phyloP scores from a whole-genome alignment of 1,140 invertebrate genomes.

The Drosophila triauraria region DNA sequence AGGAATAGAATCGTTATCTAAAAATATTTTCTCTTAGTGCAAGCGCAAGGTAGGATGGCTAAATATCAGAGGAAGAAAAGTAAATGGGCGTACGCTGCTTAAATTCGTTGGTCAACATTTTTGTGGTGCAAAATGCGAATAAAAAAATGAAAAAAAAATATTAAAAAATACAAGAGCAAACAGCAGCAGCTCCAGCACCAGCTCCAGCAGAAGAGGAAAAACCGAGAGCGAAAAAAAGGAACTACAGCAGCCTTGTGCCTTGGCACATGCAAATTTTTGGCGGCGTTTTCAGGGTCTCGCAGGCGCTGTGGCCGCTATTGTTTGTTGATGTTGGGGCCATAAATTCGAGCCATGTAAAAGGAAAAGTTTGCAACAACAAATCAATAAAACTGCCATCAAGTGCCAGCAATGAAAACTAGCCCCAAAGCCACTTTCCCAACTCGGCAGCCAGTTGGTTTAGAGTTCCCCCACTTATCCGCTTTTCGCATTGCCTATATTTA shows the following conservation, averaged over 20 bases:
- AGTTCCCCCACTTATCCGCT: conserved; percentile 28
- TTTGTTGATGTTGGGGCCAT: conserved; percentile 53
- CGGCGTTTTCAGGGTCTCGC: conserved; percentile 62
- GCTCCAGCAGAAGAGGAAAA: neutral
- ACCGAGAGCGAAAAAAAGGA: conserved; percentile 17
- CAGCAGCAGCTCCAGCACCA: neutral
- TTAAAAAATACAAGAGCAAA: conserved; percentile 26
- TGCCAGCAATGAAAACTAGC: conserved; percentile 59
- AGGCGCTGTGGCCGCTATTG: conserved; percentile 36
- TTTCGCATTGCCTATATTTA: conserved; percentile 32
- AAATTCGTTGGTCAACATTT: conserved; percentile 69
- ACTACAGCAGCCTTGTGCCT: conserved; percentile 53
- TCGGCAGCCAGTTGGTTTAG: conserved; percentile 33
- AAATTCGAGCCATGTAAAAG: conserved; percentile 61
- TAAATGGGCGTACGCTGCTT: conserved; percentile 62
- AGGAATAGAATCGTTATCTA: neutral
- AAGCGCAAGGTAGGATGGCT: conserved; percentile 9
- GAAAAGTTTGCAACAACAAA: conserved; percentile 71
- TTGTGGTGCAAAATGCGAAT: conserved; percentile 53
- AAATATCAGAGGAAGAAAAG: conserved; percentile 59
- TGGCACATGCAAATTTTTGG: conserved; percentile 75
- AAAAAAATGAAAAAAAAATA: conserved; percentile 21
- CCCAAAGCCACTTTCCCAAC: conserved; percentile 44
- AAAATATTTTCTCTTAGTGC: neutral
- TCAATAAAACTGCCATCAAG: conserved; percentile 76